These are phyloP conservation scores for Cephus nigrinus DNA, from an alignment of 2,888 invertebrate genomes.

Conservation along the genomic window DNA sequence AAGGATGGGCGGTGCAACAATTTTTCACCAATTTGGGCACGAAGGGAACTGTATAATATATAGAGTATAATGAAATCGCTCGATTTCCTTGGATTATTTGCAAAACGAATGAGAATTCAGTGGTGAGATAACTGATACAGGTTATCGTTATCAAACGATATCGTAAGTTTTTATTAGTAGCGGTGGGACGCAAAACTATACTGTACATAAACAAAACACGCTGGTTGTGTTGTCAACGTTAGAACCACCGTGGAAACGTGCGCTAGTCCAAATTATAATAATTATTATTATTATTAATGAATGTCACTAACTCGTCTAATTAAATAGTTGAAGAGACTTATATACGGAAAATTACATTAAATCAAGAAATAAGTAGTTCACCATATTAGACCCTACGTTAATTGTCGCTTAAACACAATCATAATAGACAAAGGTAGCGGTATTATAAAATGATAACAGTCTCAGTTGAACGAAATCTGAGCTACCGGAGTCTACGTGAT, in stretches of 20 bases:
- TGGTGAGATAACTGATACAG: background rate
- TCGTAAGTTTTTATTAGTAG: slow-evolving; percentile 43
- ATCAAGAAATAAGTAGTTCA: slow-evolving; percentile 22
- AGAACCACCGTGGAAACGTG: background rate
- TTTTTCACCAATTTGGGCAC: background rate
- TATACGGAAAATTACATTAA: slow-evolving; percentile 41
- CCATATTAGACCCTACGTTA: slow-evolving; percentile 24
- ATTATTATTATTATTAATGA: slow-evolving; percentile 19
- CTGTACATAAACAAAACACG: slow-evolving; percentile 43
- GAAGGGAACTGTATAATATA: background rate
- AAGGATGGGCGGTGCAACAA: background rate
- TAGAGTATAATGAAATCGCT: background rate
- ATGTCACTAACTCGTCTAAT: slow-evolving; percentile 13
- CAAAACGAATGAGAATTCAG: background rate
- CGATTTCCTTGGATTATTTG: background rate
- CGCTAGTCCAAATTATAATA: slow-evolving; percentile 27
- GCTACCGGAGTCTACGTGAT: slow-evolving; percentile 40
- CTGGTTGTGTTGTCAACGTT: slow-evolving; percentile 5
- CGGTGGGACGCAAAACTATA: slow-evolving; percentile 45
- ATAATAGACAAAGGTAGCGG: slow-evolving; percentile 30
- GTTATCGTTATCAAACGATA: slow-evolving; percentile 1
- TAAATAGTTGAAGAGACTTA: slow-evolving; percentile 11
- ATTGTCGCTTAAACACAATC: slow-evolving; percentile 32
- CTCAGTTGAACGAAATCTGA: slow-evolving; percentile 31
- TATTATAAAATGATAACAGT: slow-evolving; percentile 28